Conservation (phyloP, 1,140 invertebrate species). For the Drosophila elegans region DNA sequence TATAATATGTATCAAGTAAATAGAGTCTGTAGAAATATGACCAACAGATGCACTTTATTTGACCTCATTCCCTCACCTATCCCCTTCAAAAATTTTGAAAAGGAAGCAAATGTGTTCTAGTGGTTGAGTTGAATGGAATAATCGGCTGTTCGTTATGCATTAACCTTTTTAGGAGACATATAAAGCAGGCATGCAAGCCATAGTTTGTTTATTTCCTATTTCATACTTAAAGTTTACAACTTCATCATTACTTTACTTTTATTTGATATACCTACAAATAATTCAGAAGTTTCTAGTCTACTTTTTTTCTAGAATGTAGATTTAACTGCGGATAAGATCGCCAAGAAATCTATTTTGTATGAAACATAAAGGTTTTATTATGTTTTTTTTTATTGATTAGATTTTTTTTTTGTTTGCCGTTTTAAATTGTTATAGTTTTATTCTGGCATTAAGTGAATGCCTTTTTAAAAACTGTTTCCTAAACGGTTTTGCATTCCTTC, state of each 20-base stretch:
- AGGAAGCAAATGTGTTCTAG: conserved; percentile 10
- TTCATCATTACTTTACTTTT: too few relatives aligned
- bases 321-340: too few relatives aligned
- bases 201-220: too few relatives aligned
- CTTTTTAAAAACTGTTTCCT: background rate
- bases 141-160: conserved; percentile 8
- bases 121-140: conserved; percentile 63
- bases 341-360: too few relatives aligned
- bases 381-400: background rate
- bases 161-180: background rate
- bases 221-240: background rate
- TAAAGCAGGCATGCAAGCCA: background rate
- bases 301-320: too few relatives aligned
- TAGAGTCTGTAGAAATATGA: conserved; percentile 18
- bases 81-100: background rate
- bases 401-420: background rate
- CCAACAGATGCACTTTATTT: conserved; percentile 1
- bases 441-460: too few relatives aligned
- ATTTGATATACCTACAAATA: too few relatives aligned
- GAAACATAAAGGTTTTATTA: too few relatives aligned
- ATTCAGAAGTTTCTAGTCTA: too few relatives aligned
- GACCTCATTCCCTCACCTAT: conserved; percentile 8
- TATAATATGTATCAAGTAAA: conserved; percentile 18
- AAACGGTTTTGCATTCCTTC: conserved; percentile 2
- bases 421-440: too few relatives aligned